Percentiles rank a stretch among this genome's conserved stretches.
Conservation (phyloP, 1,140 invertebrate genomes). For the Helicoverpa zea region DNA sequence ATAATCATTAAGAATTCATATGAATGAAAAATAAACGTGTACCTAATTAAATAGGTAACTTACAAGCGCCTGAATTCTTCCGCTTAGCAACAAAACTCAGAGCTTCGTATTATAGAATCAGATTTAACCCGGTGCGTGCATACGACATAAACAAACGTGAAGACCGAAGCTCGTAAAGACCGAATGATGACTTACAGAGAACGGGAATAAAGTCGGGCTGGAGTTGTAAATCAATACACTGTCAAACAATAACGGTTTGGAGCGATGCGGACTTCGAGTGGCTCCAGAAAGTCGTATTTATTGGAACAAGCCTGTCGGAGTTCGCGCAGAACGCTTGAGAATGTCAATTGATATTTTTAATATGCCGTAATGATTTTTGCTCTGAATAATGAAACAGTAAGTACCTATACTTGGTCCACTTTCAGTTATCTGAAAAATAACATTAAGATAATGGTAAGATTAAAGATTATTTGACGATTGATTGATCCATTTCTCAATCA, state of each 20-base stretch:
- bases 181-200: slow-evolving; percentile 75
- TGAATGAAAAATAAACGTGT: no score
- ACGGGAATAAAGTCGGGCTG: slow-evolving; percentile 74
- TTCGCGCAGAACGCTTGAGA: neutral
- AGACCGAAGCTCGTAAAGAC: slow-evolving; percentile 64
- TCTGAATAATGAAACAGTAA: neutral
- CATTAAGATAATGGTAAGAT: neutral
- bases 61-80: slow-evolving; percentile 27
- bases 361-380: neutral
- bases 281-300: slow-evolving; percentile 4
- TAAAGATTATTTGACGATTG: neutral
- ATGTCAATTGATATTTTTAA: slow-evolving; percentile 17
- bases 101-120: slow-evolving; percentile 48
- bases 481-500: neutral
- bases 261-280: slow-evolving; percentile 51
- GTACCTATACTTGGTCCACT: neutral
- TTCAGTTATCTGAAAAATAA: neutral
- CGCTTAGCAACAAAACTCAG: slow-evolving; percentile 39
- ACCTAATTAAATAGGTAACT: no score
- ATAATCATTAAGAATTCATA: neutral
- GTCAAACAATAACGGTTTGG: slow-evolving; percentile 67
- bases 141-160: slow-evolving; percentile 70
- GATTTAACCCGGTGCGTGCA: slow-evolving; percentile 59
- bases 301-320: slow-evolving; percentile 1
- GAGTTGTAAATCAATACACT: slow-evolving; percentile 74